phyloP scores from a whole-genome alignment of 2,797 vertebrate genomes.

The Phalloptychus januarius region DNA sequence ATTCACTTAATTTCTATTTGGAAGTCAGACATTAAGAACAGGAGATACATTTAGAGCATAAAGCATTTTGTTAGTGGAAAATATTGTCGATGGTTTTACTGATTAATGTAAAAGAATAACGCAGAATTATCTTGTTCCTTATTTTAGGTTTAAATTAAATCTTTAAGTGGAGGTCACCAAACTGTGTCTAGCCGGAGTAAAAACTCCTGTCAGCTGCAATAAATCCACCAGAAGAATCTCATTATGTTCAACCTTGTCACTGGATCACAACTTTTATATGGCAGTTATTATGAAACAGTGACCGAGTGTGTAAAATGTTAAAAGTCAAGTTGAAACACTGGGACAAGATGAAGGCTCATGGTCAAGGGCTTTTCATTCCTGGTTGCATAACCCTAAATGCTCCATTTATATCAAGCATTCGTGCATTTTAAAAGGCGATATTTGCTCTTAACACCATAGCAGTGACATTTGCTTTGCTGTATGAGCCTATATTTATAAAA shows the following conservation, averaged over 20 bases:
- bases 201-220: constrained; percentile 64
- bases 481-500: constrained; percentile 20
- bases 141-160: constrained; percentile 54
- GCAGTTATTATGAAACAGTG: constrained; percentile 57
- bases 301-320: constrained; percentile 57
- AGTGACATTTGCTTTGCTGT: constrained; percentile 32
- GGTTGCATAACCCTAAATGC: constrained; percentile 48
- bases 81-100: constrained; percentile 40
- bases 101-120: constrained; percentile 36
- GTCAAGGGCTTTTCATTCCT: constrained; percentile 52
- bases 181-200: constrained; percentile 58
- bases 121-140: constrained; percentile 7
- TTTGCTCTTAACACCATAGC: constrained; percentile 33
- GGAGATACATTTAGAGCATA: background rate
- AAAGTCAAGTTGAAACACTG: constrained; percentile 57
- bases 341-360: constrained; percentile 56
- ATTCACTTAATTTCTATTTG: constrained; percentile 79
- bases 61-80: constrained; percentile 6
- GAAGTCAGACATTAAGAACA: constrained; percentile 18
- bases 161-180: constrained; percentile 65
- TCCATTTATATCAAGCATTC: constrained; percentile 34
- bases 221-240: constrained; percentile 62
- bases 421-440: constrained; percentile 22
- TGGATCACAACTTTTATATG: constrained; percentile 50
- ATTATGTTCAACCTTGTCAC: constrained; percentile 69